Evolutionary conservation across 2,888 invertebrate species (phyloP).

Genomic region (Nasonia oneida): DNA sequence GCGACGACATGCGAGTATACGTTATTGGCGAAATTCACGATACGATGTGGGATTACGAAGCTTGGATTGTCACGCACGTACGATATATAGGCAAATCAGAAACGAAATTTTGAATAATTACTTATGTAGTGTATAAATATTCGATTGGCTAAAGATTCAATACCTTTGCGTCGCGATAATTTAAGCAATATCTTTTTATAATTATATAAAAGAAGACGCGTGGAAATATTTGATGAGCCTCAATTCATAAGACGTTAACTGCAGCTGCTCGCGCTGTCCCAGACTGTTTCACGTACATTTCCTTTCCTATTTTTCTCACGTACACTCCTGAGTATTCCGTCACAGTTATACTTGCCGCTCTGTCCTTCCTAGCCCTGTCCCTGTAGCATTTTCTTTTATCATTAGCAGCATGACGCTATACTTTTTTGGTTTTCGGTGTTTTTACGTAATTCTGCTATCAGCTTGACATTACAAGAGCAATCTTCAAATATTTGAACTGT

Average conservation of each 20-base stretch:
- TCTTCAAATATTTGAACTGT: slow-evolving; percentile 22
- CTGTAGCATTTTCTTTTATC: slow-evolving; percentile 38
- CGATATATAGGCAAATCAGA: background rate
- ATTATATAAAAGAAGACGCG: slow-evolving; percentile 42
- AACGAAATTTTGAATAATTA: background rate
- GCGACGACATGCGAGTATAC: background rate
- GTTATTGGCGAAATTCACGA: slow-evolving; percentile 1
- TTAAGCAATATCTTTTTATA: background rate
- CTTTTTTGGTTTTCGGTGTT: background rate
- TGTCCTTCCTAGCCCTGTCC: slow-evolving; percentile 26
- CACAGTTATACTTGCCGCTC: background rate
- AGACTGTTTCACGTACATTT: slow-evolving; percentile 66
- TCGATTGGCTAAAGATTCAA: background rate
- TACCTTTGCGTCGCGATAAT: slow-evolving; percentile 36
- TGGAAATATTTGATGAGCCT: slow-evolving; percentile 60
- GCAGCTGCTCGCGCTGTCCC: slow-evolving; percentile 80
- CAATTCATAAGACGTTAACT: slow-evolving; percentile 78
- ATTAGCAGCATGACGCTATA: slow-evolving; percentile 42
- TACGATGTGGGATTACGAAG: background rate
- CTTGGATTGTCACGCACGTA: background rate
- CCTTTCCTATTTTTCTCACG: slow-evolving; percentile 53
- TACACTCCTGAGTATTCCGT: slow-evolving; percentile 25
- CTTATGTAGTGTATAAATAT: background rate
- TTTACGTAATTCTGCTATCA: background rate
- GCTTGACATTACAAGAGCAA: background rate